Base-by-base conservation (phyloP, 2,888 invertebrate genomes). In the Lysandra coridon region DNA sequence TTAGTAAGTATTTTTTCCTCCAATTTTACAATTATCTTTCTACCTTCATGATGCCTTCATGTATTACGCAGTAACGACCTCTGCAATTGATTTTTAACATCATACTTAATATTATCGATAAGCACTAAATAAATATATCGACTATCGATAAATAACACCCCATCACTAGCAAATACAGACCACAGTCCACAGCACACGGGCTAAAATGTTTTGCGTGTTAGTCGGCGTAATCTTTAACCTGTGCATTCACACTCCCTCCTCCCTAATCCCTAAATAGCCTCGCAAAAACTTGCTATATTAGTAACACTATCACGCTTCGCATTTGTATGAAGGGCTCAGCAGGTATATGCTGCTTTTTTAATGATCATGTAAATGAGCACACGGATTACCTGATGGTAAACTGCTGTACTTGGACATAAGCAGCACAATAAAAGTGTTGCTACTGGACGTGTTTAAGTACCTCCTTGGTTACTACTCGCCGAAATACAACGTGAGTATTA, bases 201-300 rank as follows among this genome's bases (percentile, higher is more conserved):
- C 90, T 93, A 92, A 93, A 93, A 93, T 88, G 90, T 87, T 93
- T 93, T 90, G 87, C 91, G 83, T 93, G 93, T 93, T 84, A 83
- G 81, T 82, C 84, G 30, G 30, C 30, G 10, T 23, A 30, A 30
- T 30, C 10, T 30, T 64, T 30, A 64, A 82, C 81, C 81, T 81
- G 81, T 60, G 14, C 57, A 17, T 49, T 49, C 57, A 17, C 57
- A 14, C 17, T 5, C 57, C 57, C 57, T 4, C 12, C 57, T 17
- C 57, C 57, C 57, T 57, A 57, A 57, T 57, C 57, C 57, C 57
- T 57, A 57, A 57, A 57, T 57, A 57, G 0, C 57, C 57, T 17
- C 57, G 57, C 57, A 57, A 57, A 57, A 57, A 17, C 57, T 57
- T 57, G 10, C 57, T 57, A 57, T 57, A 57, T 57, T 17, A 17